A percentile compares a stretch with the other conserved stretches of the same genome.
These are phyloP conservation scores for Hormiphora californensis DNA, from an alignment of 37 sponge, comb jelly and placozoan species.

Conservation along the genomic window DNA sequence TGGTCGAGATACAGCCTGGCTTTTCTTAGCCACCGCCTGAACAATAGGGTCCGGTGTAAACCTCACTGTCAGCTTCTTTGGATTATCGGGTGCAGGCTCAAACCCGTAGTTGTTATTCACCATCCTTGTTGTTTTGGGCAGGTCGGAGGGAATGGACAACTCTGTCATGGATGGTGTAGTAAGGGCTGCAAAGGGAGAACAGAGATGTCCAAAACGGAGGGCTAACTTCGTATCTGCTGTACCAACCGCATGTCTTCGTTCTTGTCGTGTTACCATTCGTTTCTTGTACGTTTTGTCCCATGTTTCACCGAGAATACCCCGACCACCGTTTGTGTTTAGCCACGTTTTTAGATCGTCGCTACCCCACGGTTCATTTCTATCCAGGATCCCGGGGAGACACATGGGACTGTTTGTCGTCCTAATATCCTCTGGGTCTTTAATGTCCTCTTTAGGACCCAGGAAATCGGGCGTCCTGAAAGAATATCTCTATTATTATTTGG, in stretches of 20 bases:
- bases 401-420: too few relatives aligned
- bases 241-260: slow-evolving; percentile 63
- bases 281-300: slow-evolving; percentile 32
- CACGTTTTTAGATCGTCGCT: slow-evolving; percentile 9
- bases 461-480: too few relatives aligned
- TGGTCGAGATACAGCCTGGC: background rate
- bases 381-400: background rate
- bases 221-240: slow-evolving; percentile 62
- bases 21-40: slow-evolving; percentile 39
- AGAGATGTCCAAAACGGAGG: slow-evolving; percentile 68
- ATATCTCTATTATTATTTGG: too few relatives aligned
- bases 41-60: slow-evolving; percentile 48
- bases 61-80: slow-evolving; percentile 31
- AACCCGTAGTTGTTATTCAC: slow-evolving; percentile 52
- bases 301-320: slow-evolving; percentile 13
- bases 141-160: slow-evolving; percentile 2
- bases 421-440: too few relatives aligned
- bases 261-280: slow-evolving; percentile 50
- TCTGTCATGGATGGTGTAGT: slow-evolving; percentile 59
- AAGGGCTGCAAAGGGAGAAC: slow-evolving; percentile 86
- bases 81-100: slow-evolving; percentile 34
- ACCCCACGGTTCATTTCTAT: slow-evolving; percentile 13
- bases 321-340: slow-evolving; percentile 30
- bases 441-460: too few relatives aligned
- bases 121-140: slow-evolving; percentile 31